Base-by-base conservation (phyloP, 2,113 vertebrate genomes). In the Tachysurus vachellii region DNA sequence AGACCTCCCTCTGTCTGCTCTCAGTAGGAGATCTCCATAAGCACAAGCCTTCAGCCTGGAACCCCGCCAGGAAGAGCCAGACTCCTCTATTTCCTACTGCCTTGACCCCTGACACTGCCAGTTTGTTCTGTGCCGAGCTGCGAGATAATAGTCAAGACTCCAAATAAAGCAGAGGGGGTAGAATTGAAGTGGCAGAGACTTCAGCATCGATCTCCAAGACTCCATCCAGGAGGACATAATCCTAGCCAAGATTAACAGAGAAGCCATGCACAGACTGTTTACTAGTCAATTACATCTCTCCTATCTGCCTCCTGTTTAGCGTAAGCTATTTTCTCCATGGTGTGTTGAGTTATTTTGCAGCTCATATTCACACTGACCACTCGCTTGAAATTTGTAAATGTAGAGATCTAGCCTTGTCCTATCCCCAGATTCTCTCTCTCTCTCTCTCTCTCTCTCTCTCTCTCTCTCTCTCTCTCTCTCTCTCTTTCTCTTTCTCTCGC, bases 101-200 rank as follows among this genome's bases (percentile, higher is more conserved):
- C 89, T 81, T 92, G 92, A 95, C 94, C 84, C 91, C 87, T 87
- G 93, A 94, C 93, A 92, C 91, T 92, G 93, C 93, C 94, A 56
- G 92, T 94, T 92, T 89, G 91, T 21, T 8, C 92, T 91, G 92
- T 80, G 91, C 89, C 88, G 89, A 93, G 94, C 91, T 89, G 91
- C 92, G 90, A 93, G 90, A 92, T 93, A 92, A 93, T 91, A 92
- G 92, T 93, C 91, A 89, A 93, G 95, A 92, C 91, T 66, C 88
- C 73, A 85, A 79, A 82, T 79, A 83, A 92, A 95, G 92, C 91
- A 92, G 93, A 85, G 88, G 87, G 93, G 92, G 92, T 87, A 86
- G 95, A 95, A 94, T 94, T 89, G 93, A 96, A 96, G 94, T 94
- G 95, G 93, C 95, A 94, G 94, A 93, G 93, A 94, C 68, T 91